Evolutionary conservation across 64 coral and sea anemone species (phyloP).

Genomic region (Catalaphyllia jardinei): DNA sequence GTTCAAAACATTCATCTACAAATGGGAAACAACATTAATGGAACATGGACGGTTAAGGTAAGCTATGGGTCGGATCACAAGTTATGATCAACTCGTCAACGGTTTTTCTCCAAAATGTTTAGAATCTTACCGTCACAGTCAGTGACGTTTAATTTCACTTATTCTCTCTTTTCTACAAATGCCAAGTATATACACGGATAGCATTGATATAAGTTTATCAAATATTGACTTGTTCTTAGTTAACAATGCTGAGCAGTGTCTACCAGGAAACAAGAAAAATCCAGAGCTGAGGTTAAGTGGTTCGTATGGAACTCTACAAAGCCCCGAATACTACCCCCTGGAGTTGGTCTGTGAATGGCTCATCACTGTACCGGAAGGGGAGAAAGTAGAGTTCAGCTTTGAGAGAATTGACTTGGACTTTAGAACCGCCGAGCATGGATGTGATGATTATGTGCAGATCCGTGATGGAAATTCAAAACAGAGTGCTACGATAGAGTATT

Average conservation of each 20-base stretch:
- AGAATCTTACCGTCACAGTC: too few relatives aligned
- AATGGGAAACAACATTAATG: too few relatives aligned
- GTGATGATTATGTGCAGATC: neutral
- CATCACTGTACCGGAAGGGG: neutral
- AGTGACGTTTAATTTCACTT: too few relatives aligned
- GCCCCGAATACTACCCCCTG: conserved; percentile 35
- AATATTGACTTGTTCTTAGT: neutral
- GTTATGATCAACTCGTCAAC: too few relatives aligned
- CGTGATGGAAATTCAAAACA: neutral
- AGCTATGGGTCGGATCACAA: too few relatives aligned
- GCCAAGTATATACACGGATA: too few relatives aligned
- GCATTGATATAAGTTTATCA: too few relatives aligned
- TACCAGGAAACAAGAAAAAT: neutral
- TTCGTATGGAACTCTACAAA: conserved; percentile 11
- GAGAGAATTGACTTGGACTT: neutral
- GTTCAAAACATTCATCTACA: too few relatives aligned
- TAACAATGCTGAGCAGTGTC: neutral
- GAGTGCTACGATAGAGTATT: neutral
- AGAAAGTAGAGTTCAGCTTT: neutral
- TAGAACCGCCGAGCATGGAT: neutral
- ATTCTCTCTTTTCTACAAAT: too few relatives aligned
- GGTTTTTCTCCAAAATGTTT: too few relatives aligned
- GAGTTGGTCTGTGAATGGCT: neutral
- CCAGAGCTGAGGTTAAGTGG: neutral
- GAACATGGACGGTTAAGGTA: too few relatives aligned